Percentiles rank a stretch among this genome's conserved stretches.
phyloP scores from a whole-genome alignment of 2,113 vertebrate species.

The Phylloscopus trochiloides region DNA sequence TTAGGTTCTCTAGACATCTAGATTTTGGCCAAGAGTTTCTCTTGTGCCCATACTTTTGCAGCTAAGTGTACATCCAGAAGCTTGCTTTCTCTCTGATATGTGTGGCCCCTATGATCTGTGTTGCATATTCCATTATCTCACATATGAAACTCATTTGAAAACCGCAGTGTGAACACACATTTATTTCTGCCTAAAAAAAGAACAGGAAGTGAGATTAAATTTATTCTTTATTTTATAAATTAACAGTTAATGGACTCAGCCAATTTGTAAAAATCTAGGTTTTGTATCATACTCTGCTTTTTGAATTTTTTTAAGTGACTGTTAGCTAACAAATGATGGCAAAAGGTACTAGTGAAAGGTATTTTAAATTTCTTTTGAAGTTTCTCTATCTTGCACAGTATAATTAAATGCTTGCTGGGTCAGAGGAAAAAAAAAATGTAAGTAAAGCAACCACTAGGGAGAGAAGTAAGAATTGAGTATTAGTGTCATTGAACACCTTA shows the following conservation, averaged over 20 bases:
- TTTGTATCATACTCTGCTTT: not conserved
- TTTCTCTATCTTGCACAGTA: not conserved
- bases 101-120: not conserved
- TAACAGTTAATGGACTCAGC: not conserved
- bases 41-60: not conserved
- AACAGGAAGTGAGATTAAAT: not conserved
- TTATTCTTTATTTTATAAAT: not conserved
- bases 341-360: not conserved
- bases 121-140: not conserved
- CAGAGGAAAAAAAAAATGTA: not conserved
- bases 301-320: not conserved
- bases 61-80: not conserved
- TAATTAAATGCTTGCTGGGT: not conserved
- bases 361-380: conserved; percentile 10
- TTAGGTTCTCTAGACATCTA: not conserved
- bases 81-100: not conserved
- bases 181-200: not conserved
- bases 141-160: not conserved
- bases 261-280: not conserved
- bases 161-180: not conserved
- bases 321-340: not conserved
- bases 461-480: not conserved
- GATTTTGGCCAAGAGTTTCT: not conserved
- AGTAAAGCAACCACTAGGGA: not conserved
- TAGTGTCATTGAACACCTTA: not conserved